Base-by-base conservation (phyloP, 2,113 vertebrate genomes). In the Tinamus guttatus region DNA sequence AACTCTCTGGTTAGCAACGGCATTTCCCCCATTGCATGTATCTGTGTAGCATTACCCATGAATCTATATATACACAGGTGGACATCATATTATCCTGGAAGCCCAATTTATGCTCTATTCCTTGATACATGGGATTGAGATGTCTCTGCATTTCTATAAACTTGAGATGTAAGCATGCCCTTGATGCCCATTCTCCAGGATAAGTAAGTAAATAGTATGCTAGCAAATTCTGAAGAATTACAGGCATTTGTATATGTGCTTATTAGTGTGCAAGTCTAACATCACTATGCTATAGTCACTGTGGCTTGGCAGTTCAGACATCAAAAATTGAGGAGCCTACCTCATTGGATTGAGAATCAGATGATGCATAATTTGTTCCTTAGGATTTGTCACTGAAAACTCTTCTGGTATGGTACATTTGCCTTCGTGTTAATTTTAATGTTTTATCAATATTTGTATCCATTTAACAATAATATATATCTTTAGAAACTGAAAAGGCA, bases 401-500 rank as follows among this genome's bases (percentile, higher is more conserved):
- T 11, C 7, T 64, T 34, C 41, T 28, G 38, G 43, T 52, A 11
- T 54, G 69, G 40, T 43, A 20, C 7, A 41, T 89, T 30, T 91
- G 18, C 34, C 71, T 38, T 75, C 22, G 16, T 36, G 45, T 52
- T 71, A 89, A n/a, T 28, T 75, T 36, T 36, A n/a, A 58, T 63
- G 14, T 81, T 83, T 84, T 60, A 84, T 79, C 81, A 69, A 59
- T 82, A 95, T 76, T 94, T 94, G 49, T 76, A 70, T n/a, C 87
- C 68, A 81, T 79, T 81, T 90, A 92, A 65, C 27, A 88, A 51
- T 90, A 49, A 49, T 67, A 84, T 65, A 36, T 51, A 27, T 83
- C 28, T 90, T 92, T 69, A 91, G 51, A 91, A 96, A 84, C 62
- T 52, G 80, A 74, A 90, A 96, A 93, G 2, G 2, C 68, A 87